A percentile compares a stretch with the other conserved stretches of the same genome.
phyloP scores from a whole-genome alignment of 2,113 vertebrate genomes.

The Atherinomorus stipes region DNA sequence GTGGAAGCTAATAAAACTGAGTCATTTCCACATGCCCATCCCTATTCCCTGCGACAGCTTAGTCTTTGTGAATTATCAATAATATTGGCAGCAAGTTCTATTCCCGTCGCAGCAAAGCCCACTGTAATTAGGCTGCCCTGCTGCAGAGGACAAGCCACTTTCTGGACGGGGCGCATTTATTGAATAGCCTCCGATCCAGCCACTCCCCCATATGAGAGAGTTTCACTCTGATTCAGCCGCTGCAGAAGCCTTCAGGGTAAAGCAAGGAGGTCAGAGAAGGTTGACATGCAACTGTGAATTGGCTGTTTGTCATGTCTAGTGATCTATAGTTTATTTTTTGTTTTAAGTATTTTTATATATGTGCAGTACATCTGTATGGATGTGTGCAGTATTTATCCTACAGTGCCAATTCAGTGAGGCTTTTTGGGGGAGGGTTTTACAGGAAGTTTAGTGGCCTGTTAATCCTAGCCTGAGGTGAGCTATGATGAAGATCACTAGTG shows the following conservation, averaged over 20 bases:
- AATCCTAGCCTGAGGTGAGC: constrained; percentile 77
- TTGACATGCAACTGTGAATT: constrained; percentile 1
- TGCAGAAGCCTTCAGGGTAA: constrained; percentile 21
- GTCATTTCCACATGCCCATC: constrained; percentile 70
- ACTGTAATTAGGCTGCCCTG: constrained; percentile 76
- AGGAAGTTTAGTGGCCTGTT: constrained; percentile 70
- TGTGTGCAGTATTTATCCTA: constrained; percentile 23
- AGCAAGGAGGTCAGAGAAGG: constrained; percentile 17
- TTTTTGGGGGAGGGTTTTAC: constrained; percentile 57
- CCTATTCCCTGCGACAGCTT: constrained; percentile 76
- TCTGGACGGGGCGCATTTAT: constrained; percentile 53
- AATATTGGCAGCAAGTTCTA: constrained; percentile 75
- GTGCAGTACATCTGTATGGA: constrained; percentile 4
- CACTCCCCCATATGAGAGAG: constrained; percentile 22
- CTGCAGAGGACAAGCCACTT: constrained; percentile 62
- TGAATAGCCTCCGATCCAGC: constrained; percentile 25
- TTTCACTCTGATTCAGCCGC: constrained; percentile 37
- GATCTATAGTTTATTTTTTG: constrained; percentile 20
- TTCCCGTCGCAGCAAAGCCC: constrained; percentile 68
- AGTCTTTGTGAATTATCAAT: constrained; percentile 81
- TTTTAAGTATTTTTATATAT: constrained; percentile 9
- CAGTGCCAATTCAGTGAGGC: constrained; percentile 40
- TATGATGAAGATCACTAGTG: constrained; percentile 75
- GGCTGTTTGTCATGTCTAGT: not conserved
- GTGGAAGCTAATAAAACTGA: constrained; percentile 73